phyloP scores from a whole-genome alignment of 2,888 invertebrate species.

The Dorcus parallelipipedus region DNA sequence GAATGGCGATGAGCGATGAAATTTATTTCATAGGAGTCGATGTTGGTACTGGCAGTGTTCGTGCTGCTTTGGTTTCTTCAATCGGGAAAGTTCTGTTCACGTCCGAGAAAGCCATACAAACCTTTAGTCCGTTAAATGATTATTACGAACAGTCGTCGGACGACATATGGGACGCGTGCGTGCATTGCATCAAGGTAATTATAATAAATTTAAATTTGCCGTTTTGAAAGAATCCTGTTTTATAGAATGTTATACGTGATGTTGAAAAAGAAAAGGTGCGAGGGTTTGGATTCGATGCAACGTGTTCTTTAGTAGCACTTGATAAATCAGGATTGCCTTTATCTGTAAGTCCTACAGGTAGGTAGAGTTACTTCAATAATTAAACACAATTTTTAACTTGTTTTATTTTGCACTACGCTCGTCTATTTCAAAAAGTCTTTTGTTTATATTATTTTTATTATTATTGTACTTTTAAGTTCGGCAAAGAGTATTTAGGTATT shows the following conservation, averaged over 20 bases:
- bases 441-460: too few species aligned
- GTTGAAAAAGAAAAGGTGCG: slow-evolving; percentile 59
- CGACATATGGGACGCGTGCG: slow-evolving; percentile 80
- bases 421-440: too few species aligned
- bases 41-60: slow-evolving; percentile 87
- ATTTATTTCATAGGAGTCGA: slow-evolving; percentile 81
- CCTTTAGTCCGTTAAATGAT: slow-evolving; percentile 72
- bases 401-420: too few species aligned
- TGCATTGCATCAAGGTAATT: slow-evolving; percentile 70
- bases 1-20: neutral
- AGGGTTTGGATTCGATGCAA: slow-evolving; percentile 94
- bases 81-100: slow-evolving; percentile 65
- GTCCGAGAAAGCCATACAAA: slow-evolving; percentile 64
- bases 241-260: slow-evolving; percentile 59
- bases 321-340: slow-evolving; percentile 67
- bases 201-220: neutral
- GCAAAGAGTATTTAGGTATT: too few species aligned
- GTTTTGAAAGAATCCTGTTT: slow-evolving; percentile 22
- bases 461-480: too few species aligned
- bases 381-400: neutral
- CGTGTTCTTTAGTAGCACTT: slow-evolving; percentile 85
- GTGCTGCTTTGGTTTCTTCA: slow-evolving; percentile 75
- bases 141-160: slow-evolving; percentile 89
- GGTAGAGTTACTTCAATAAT: neutral
- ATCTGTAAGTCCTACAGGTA: slow-evolving; percentile 65